phyloP scores from a whole-genome alignment of 2,113 vertebrate genomes.

The Amphiprion percula region DNA sequence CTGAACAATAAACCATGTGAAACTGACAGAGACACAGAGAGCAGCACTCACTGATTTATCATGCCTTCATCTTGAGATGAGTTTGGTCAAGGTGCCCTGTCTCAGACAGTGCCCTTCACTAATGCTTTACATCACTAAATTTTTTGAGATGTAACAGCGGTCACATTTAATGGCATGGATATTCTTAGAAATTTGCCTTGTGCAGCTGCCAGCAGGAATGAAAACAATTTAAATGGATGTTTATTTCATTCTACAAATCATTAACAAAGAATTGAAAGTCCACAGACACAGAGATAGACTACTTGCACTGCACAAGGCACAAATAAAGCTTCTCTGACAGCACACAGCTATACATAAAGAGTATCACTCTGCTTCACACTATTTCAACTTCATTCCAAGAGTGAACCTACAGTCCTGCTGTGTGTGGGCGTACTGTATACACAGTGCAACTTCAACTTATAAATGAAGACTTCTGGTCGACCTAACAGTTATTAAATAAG shows the following conservation, averaged over 20 bases:
- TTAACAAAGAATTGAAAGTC: neutral
- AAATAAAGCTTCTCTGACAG: constrained; percentile 23
- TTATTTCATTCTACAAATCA: constrained; percentile 1
- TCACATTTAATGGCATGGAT: constrained; percentile 20
- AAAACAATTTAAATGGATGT: constrained; percentile 12
- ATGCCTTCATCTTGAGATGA: constrained; percentile 53
- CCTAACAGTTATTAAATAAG: constrained; percentile 67
- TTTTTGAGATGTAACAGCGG: constrained; percentile 35
- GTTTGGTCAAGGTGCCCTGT: constrained; percentile 67
- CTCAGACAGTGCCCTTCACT: constrained; percentile 42
- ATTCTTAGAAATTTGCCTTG: neutral
- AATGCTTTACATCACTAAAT: constrained; percentile 5
- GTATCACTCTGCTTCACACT: constrained; percentile 22
- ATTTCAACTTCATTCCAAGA: constrained; percentile 24
- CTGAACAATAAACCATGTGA: constrained; percentile 44
- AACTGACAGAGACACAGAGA: constrained; percentile 32
- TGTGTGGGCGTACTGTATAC: constrained; percentile 54
- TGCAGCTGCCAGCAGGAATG: constrained; percentile 11
- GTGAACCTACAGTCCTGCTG: constrained; percentile 34
- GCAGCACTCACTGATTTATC: constrained; percentile 62
- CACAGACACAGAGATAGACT: neutral
- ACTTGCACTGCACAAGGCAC: neutral
- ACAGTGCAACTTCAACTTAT: constrained; percentile 47
- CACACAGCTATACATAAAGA: neutral
- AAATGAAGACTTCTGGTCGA: constrained; percentile 53